Percentiles rank a stretch among this genome's conserved stretches.
Conservation (phyloP, 2,888 invertebrate species). For the Philereme transversata region DNA sequence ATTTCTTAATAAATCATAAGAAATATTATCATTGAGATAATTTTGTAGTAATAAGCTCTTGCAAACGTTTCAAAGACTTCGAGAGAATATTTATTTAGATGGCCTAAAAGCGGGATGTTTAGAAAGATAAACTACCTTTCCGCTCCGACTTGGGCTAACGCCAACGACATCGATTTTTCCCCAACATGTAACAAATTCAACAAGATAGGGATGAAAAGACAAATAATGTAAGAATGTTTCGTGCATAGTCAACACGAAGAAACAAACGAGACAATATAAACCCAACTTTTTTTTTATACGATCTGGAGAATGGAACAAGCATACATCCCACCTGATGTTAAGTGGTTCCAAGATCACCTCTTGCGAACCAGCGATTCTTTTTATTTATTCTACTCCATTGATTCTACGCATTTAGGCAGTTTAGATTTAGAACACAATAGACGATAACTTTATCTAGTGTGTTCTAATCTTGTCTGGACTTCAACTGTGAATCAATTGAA, state of each 20-base stretch:
- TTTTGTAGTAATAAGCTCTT: background rate
- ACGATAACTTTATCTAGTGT: too few relatives aligned
- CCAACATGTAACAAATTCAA: constrained; percentile 27
- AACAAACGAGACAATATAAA: background rate
- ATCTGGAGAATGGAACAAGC: too few relatives aligned
- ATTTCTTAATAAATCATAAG: too few relatives aligned
- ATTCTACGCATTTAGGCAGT: background rate
- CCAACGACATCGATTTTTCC: constrained; percentile 55
- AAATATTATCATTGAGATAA: too few relatives aligned
- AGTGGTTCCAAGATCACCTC: background rate
- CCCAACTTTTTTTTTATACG: too few relatives aligned
- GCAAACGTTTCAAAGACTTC: constrained; percentile 4
- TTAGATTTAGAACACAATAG: too few relatives aligned
- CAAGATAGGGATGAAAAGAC: constrained; percentile 20
- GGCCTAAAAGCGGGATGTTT: constrained; percentile 19
- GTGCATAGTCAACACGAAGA: constrained; percentile 9
- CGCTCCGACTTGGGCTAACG: constrained; percentile 44
- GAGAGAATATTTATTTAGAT: constrained; percentile 9
- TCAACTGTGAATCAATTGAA: too few relatives aligned
- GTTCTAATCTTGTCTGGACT: too few relatives aligned
- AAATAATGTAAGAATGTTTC: constrained; percentile 17
- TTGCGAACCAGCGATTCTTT: constrained; percentile 1
- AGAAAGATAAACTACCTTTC: constrained; percentile 25
- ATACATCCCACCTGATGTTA: too few relatives aligned
- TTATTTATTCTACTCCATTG: background rate